These are phyloP conservation scores for Aegotheles bennettii DNA, from an alignment of 2,113 vertebrate genomes.

Conservation along the genomic window DNA sequence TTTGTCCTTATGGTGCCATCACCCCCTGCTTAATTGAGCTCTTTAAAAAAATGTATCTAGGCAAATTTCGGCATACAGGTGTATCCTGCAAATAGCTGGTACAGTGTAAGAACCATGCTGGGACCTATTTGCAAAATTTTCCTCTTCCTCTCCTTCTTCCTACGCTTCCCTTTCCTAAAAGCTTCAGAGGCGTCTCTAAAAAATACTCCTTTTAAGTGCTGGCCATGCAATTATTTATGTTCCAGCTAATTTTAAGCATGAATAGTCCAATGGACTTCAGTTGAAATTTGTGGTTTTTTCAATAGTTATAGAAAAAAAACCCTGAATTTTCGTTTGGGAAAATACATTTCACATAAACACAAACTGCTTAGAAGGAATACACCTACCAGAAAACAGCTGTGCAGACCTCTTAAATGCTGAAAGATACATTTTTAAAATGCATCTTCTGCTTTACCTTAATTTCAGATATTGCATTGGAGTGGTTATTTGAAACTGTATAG, in stretches of 20 bases:
- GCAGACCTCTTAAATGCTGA: background rate
- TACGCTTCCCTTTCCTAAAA: background rate
- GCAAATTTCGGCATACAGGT: conserved; percentile 30
- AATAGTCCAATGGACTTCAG: background rate
- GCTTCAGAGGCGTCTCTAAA: background rate
- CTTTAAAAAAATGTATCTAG: background rate
- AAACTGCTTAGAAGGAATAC: background rate
- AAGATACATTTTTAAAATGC: background rate
- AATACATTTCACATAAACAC: background rate
- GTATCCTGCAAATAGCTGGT: conserved; percentile 42
- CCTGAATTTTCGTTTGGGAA: background rate
- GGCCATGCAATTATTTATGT: background rate
- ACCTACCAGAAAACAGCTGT: background rate
- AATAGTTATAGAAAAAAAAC: background rate
- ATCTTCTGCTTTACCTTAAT: background rate
- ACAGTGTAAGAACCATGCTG: conserved; percentile 13
- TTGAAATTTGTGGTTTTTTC: background rate
- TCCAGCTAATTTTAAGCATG: conserved; percentile 2
- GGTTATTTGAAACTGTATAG: background rate
- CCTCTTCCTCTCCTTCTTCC: conserved; percentile 37
- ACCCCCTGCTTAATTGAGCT: background rate
- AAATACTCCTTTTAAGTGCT: background rate
- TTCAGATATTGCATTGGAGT: background rate
- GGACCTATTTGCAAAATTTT: conserved; percentile 26
- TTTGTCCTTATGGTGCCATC: background rate